A percentile compares a stretch with the other conserved stretches of the same genome.
phyloP scores from a whole-genome alignment of 2,797 vertebrate genomes.

The Coccyzus lansbergi region DNA sequence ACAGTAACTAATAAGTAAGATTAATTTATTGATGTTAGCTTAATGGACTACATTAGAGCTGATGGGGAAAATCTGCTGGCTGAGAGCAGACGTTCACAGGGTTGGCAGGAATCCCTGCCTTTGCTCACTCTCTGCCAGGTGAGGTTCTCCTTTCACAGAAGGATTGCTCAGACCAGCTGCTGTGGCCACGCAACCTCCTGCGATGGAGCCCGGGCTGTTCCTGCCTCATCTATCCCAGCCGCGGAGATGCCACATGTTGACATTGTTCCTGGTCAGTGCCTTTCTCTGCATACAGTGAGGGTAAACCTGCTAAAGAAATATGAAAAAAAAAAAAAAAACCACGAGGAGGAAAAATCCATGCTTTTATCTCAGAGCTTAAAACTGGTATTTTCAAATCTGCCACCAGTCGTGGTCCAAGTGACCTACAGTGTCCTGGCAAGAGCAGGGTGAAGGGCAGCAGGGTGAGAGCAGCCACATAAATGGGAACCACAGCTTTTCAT shows the following conservation, averaged over 20 bases:
- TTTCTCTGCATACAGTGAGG: neutral
- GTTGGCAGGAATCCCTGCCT: neutral
- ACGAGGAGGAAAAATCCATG: neutral
- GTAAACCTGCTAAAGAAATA: neutral
- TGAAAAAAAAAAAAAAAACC: neutral
- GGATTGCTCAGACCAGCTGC: neutral
- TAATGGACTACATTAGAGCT: neutral
- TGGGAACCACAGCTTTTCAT: neutral
- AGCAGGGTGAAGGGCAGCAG: neutral
- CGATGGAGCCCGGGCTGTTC: neutral
- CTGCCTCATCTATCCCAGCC: fast-evolving
- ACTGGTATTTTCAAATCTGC: neutral
- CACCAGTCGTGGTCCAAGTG: no score
- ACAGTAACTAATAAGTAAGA: neutral
- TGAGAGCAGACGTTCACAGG: neutral
- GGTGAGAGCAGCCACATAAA: neutral
- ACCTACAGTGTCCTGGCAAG: neutral
- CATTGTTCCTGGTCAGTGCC: neutral
- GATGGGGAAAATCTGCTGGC: neutral
- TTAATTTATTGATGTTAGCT: neutral
- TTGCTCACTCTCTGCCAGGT: neutral
- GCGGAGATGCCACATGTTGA: neutral
- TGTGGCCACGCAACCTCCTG: neutral
- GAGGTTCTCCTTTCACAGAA: neutral
- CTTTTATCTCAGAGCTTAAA: neutral